Evolutionary conservation across 2,888 invertebrate genomes (phyloP), one percentile per base, ranked within the genome.

Genomic region (Conistra vaccinii): DNA sequence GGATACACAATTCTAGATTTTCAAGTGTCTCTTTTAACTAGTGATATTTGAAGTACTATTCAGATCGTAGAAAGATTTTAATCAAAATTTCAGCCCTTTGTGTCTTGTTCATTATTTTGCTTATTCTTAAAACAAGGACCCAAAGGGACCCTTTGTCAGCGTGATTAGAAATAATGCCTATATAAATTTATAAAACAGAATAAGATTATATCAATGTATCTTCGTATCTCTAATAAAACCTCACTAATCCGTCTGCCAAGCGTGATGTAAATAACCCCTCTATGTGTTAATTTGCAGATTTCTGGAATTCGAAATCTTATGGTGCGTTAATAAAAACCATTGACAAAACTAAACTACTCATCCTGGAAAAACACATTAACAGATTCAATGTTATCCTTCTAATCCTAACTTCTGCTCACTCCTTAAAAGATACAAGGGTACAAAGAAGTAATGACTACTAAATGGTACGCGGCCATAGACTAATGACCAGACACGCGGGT

Each of bases 21-120:
- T 69, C 70, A 75, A 85, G 67, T 35, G 35, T 53, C 63, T 80
- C 58, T 74, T 78, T 60, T 80, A 69, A 65, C 32, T 76, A 71
- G 66, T 73, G 57, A 74, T 63, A 72, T 73, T 76, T 80, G 74
- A 80, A 75, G 69, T 35, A 73, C 55, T 76, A 69, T 78, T 79
- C 57, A 76, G 61, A 55, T 66, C 17, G 45, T 58, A 51, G 45
- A 65, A 75, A 63, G 23, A 75, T 63, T 75, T 71, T 48, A 57
- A 68, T 73, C 42, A 73, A 68, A 79, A 35, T 39, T 32, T 66
- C 32, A 48, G 58, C 23, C 20, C 45, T 58, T 73, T 63, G 79
- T 45, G 51, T 42, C 14, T n/a, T 62, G 20, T 57, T 62, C 32
- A 62, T 73, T 60, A 67, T 45, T 55, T 60, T 32, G 17, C 17